Percentiles rank a stretch among this genome's conserved stretches.
These are phyloP conservation scores for Myanophis thanlyinensis DNA, from an alignment of 2,113 vertebrate genomes.

Conservation along the genomic window DNA sequence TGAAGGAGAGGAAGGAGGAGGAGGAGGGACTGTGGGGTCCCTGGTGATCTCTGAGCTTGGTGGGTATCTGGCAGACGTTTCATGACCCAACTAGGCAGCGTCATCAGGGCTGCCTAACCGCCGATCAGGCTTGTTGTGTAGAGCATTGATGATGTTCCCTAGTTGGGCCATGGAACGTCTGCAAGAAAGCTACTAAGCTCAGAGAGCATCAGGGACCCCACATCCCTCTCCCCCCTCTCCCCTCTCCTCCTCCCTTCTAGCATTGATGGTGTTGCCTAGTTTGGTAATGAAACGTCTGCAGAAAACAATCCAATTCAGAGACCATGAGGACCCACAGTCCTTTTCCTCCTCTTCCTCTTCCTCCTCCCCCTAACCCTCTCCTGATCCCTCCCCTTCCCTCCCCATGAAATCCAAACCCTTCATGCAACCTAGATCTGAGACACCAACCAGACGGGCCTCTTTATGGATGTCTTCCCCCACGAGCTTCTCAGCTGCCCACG, in stretches of 20 bases:
- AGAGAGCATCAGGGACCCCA: not conserved
- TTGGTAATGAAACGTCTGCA: not conserved
- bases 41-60: no score
- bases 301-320: not conserved
- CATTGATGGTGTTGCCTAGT: not conserved
- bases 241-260: not conserved
- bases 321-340: not conserved
- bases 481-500: not conserved
- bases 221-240: no score
- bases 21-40: no score
- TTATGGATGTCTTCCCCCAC: accelerated
- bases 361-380: not conserved
- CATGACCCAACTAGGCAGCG: not conserved
- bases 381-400: not conserved
- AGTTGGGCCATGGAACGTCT: not conserved
- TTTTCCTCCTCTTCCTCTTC: not conserved
- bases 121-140: not conserved
- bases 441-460: not conserved
- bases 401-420: not conserved
- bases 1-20: no score
- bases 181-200: not conserved
- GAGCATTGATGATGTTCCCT: not conserved
- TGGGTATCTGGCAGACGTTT: not conserved
- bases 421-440: not conserved
- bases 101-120: not conserved